Evolutionary conservation across 2,888 invertebrate genomes (phyloP), one percentile per base, ranked within the genome.

Genomic region (Desoria tigrina): DNA sequence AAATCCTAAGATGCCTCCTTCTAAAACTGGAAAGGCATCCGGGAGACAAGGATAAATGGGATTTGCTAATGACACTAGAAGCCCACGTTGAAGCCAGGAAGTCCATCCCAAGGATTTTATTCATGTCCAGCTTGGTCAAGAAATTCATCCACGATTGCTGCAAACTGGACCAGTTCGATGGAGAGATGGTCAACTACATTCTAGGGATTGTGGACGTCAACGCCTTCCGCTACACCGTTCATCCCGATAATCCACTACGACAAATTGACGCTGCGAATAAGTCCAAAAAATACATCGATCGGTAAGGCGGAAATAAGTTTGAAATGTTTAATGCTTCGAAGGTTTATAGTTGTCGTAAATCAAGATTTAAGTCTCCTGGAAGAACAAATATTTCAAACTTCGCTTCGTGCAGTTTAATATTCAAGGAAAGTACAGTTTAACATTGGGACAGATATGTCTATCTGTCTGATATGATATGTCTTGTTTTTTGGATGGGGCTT

Each of bases 181-280:
- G 59, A 14, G 39, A 26, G 0, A 65, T 56, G 2, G 66, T 73
- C 26, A 63, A 69, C 23, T 65, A 61, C 42, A 58, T 70, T 7
- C 42, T 69, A 28, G 73, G 73, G n/a, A 64, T 66, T 32, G 61
- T 73, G 27, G 67, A 71, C 54, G 69, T 71, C 2, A 73, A 73
- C 28, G 73, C 69, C 16, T 72, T 72, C 32, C 24, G 69, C 18
- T 59, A 69, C 64, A 64, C 66, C 23, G 56, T 69, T 57, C 61
- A 63, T 28, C 69, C 69, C 4, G 37, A 42, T 24, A 57, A 57
- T 21, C 56, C 56, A 2, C 24, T 57, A 21, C 28, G 56, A 21
- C 23, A n/a, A 9, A 4, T 9, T 2, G 32, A 26, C 27, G 27
- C n/a, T n/a, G n/a, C n/a, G n/a, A n/a, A n/a, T n/a, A n/a, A n/a